phyloP scores from a whole-genome alignment of 2,888 invertebrate genomes.

The Eupithecia insigniata region DNA sequence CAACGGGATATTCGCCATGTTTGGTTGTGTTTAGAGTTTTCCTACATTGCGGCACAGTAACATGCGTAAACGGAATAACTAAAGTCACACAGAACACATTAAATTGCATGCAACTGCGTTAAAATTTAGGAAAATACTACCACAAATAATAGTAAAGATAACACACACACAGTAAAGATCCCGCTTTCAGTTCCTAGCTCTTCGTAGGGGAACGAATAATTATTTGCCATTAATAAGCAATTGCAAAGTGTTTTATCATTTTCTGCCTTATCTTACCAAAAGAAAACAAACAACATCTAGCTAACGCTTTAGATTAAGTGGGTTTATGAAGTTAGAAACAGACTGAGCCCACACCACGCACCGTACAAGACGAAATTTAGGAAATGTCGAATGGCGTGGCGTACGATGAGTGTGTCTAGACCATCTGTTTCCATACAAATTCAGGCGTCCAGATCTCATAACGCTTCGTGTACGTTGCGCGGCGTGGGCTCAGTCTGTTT shows the following conservation, averaged over 20 bases:
- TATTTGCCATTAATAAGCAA: background rate
- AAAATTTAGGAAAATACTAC: background rate
- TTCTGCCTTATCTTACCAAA: background rate
- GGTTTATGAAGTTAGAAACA: background rate
- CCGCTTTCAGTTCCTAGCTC: background rate
- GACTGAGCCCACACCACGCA: too few species aligned
- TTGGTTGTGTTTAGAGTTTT: background rate
- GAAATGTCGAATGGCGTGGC: too few species aligned
- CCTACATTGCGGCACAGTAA: background rate
- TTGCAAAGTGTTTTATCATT: too few species aligned
- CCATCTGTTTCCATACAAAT: too few species aligned
- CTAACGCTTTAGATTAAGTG: background rate
- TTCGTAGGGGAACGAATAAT: too few species aligned
- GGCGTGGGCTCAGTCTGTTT: background rate
- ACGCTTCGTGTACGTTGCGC: background rate
- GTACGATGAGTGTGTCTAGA: too few species aligned
- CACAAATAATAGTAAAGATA: background rate
- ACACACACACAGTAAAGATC: too few species aligned
- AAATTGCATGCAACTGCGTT: background rate
- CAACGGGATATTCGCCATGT: background rate
- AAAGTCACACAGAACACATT: background rate
- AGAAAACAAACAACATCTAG: background rate
- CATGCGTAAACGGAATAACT: background rate
- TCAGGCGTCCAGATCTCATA: too few species aligned
- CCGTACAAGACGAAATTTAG: too few species aligned